These are phyloP conservation scores for Antigone vipio DNA, from an alignment of 2,113 vertebrate genomes.

Conservation along the genomic window DNA sequence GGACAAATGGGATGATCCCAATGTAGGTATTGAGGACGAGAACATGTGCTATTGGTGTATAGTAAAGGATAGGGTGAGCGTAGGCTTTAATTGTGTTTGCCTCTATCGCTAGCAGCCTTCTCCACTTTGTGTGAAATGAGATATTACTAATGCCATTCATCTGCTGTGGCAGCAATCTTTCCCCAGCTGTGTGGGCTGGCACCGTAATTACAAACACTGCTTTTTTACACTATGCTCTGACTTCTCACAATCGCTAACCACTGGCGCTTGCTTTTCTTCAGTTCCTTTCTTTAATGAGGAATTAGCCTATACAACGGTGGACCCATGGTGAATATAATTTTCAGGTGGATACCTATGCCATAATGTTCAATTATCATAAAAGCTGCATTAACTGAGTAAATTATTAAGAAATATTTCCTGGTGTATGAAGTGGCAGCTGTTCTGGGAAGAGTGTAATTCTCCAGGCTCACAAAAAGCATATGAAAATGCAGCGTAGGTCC, in stretches of 20 bases:
- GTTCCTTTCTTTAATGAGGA: neutral
- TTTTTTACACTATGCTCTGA: neutral
- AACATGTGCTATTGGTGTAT: neutral
- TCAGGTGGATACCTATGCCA: neutral
- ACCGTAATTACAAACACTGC: neutral
- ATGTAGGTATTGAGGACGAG: neutral
- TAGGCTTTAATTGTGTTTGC: neutral
- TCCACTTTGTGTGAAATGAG: neutral
- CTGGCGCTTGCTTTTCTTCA: neutral
- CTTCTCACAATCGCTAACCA: neutral
- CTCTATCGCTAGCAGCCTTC: neutral
- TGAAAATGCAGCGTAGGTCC: neutral
- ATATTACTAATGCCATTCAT: neutral
- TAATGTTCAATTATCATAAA: neutral
- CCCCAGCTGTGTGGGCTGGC: neutral
- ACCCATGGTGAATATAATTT: neutral
- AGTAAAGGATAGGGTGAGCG: neutral
- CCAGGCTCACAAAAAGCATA: neutral
- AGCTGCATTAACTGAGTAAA: conserved; percentile 3
- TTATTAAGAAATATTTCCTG: neutral
- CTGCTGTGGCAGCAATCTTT: conserved; percentile 1
- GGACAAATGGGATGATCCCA: neutral
- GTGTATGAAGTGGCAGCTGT: neutral
- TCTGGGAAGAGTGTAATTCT: neutral
- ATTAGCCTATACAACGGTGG: neutral